Evolutionary conservation across 2,888 invertebrate genomes (phyloP), one percentile per base, ranked within the genome.

Genomic region (Drosophila flavopinicola): DNA sequence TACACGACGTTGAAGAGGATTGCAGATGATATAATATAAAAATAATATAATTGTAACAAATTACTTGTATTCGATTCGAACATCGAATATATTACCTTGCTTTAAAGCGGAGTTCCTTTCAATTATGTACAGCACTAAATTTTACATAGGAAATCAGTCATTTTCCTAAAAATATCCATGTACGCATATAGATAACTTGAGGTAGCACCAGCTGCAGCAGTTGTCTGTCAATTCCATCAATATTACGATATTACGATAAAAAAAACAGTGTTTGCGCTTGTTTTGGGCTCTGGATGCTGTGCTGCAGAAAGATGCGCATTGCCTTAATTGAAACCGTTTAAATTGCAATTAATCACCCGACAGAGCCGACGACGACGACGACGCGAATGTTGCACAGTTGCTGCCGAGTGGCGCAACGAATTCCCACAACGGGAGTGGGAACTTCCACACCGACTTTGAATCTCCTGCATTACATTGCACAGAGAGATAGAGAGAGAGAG

Each of bases 291-390:
- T 45, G 51, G 51, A 35, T 60, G 57, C 33, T 56, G 42, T 57
- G 70, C 87, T 53, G 71, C 64, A 67, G 49, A 82, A 78, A 85
- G 80, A 82, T 87, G 87, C 87, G 85, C 80, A 87, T 71, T 83
- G 87, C 69, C 88, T 82, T 89, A 88, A 88, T 88, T 88, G 88
- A 88, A 85, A 88, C 78, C 90, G 82, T 89, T 90, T 90, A 90
- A 90, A 89, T 85, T 87, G 79, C 87, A 88, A 90, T 90, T 90
- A 90, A 90, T 90, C 89, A 90, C 78, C 63, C 54, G 69, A 32
- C 57, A 59, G 53, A 63, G 41, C 9, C 39, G 33, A 44, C 32
- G 37, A 23, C 24, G 45, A 30, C 45, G 37, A 38, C 41, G 52
- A 58, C 70, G 64, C 68, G 70, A 75, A 75, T 82, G 76, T 65